Percentiles rank a stretch among this genome's conserved stretches.
phyloP scores from a whole-genome alignment of 2,797 vertebrate species.

The Petrocephalus schoutedeni region DNA sequence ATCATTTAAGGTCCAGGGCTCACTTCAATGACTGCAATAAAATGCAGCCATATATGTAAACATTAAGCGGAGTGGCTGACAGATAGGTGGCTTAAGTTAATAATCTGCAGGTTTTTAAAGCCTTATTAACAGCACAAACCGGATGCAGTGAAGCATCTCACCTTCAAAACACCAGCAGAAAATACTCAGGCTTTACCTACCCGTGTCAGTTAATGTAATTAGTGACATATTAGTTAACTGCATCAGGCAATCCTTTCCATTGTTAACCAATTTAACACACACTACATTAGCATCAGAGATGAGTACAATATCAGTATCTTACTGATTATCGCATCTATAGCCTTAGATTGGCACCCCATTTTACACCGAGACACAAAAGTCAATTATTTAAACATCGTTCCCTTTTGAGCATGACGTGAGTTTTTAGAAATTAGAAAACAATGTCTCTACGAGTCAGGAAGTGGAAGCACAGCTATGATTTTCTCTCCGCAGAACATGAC shows the following conservation, averaged over 20 bases:
- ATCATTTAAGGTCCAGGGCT: background rate
- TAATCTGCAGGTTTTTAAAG: background rate
- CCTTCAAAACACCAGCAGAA: background rate
- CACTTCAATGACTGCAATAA: background rate
- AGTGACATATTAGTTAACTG: background rate
- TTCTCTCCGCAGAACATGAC: background rate
- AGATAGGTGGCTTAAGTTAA: background rate
- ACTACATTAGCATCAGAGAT: background rate
- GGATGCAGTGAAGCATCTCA: background rate
- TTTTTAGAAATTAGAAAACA: background rate
- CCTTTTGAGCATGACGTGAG: background rate
- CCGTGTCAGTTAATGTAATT: background rate
- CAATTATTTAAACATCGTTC: slow-evolving; percentile 6
- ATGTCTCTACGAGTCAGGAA: slow-evolving; percentile 9
- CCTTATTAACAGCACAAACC: background rate
- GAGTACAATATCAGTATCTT: background rate
- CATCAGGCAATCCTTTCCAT: background rate
- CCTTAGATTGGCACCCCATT: background rate
- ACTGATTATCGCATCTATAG: slow-evolving; percentile 2
- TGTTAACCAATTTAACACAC: background rate
- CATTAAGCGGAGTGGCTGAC: background rate
- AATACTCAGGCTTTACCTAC: background rate
- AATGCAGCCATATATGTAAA: background rate
- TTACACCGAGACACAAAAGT: background rate
- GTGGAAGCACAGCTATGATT: background rate